Evolutionary conservation across 2,797 vertebrate species (phyloP), one percentile per base, ranked within the genome.

Genomic region (Bovichtus variegatus): DNA sequence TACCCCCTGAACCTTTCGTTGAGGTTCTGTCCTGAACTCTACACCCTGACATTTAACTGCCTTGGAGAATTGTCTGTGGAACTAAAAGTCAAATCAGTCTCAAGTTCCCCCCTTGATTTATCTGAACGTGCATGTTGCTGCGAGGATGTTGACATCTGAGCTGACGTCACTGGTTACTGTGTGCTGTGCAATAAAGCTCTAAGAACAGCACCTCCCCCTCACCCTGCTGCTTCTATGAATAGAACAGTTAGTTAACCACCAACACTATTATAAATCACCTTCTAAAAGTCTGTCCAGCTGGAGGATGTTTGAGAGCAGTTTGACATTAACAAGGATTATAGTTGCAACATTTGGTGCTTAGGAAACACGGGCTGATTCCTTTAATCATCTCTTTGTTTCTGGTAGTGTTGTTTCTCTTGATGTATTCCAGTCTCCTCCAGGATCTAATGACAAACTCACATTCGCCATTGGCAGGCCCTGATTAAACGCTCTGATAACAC

Each of bases 201-300:
- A 70, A 49, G 38, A 51, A 9, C 60, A 49, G 44, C 60, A 62
- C 76, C 70, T 80, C 29, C 10, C 47, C 64, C 18, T 11, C n/a
- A 9, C 31, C 51, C 40, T 6, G 46, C 41, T 38, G 46, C 27
- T 19, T 66, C 77, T 83, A 69, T 78, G 34, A 80, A 81, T 75
- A 82, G 82, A 81, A 25, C 40, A 67, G 16, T 65, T 54, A 1
- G 62, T 84, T 71, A 84, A 84, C 69, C 71, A 16, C 4, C 5
- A 4, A 38, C 23, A 23, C 7, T 2, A 8, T 27, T 60, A 23
- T 65, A 75, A 76, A 76, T 66, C 38, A 27, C 29, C 51, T 49
- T 64, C 12, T 44, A 41, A 55, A 51, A 21, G 50, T 46, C 47
- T 80, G 10, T 69, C 4, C 11, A 43, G 40, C 50, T 25, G 46